Conservation (phyloP, 2,888 invertebrate species). For the Ormyrus rosae region DNA sequence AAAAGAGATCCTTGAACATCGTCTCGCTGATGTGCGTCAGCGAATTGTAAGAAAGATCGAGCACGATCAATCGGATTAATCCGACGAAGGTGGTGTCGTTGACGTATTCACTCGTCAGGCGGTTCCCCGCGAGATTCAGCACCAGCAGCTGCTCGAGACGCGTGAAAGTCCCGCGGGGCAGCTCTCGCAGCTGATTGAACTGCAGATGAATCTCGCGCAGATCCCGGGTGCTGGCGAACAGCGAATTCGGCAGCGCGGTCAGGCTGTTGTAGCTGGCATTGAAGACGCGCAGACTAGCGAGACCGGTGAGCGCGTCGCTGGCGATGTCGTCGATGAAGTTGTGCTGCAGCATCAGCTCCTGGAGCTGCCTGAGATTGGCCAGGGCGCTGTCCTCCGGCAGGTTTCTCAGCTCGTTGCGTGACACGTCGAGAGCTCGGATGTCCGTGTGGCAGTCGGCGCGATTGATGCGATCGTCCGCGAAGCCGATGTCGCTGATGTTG, state of each 20-base stretch:
- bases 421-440: conserved; percentile 87
- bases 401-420: conserved; percentile 86
- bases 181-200: conserved; percentile 88
- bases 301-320: conserved; percentile 86
- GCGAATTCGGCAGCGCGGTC: conserved; percentile 86
- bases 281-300: conserved; percentile 86
- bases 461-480: conserved; percentile 76
- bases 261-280: conserved; percentile 92
- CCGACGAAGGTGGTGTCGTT: conserved; percentile 91
- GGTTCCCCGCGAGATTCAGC: conserved; percentile 90
- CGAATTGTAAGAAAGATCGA: conserved; percentile 92
- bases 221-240: conserved; percentile 89
- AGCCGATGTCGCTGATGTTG: conserved; percentile 86
- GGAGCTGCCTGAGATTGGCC: conserved; percentile 85
- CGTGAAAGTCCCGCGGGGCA: conserved; percentile 90
- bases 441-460: conserved; percentile 79
- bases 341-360: conserved; percentile 87
- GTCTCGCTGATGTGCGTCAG: conserved; percentile 88
- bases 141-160: conserved; percentile 89
- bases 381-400: conserved; percentile 86
- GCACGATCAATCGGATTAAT: conserved; percentile 88
- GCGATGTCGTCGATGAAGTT: conserved; percentile 90
- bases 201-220: conserved; percentile 89
- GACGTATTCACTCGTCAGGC: conserved; percentile 89
- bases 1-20: conserved; percentile 91